Evolutionary conservation across 2,797 vertebrate genomes (phyloP).

Genomic region (Antennarius maculatus): DNA sequence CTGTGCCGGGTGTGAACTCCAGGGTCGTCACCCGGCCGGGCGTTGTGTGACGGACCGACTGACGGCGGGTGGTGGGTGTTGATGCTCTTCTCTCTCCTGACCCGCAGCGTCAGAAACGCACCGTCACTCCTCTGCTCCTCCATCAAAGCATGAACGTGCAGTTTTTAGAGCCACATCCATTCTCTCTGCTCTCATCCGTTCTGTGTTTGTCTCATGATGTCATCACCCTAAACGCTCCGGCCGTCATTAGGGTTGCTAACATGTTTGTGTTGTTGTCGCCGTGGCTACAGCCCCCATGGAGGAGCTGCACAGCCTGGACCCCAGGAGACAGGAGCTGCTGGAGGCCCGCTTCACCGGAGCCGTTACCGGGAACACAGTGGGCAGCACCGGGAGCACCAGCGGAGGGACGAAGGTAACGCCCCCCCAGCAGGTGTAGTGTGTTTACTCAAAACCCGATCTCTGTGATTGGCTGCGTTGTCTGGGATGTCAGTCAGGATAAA

Average conservation of each 20-base stretch:
- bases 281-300: conserved; percentile 90
- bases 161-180: conserved; percentile 44
- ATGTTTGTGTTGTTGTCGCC: conserved; percentile 1
- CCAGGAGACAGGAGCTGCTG: conserved; percentile 96
- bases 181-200: conserved; percentile 51
- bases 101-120: conserved; percentile 42
- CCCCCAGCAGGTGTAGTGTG: conserved; percentile 30
- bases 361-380: conserved; percentile 94
- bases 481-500: background rate
- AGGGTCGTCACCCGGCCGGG: no score
- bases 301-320: conserved; percentile 99
- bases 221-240: background rate
- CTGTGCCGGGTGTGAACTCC: no score
- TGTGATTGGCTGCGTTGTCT: background rate
- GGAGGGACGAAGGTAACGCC: conserved; percentile 93
- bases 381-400: conserved; percentile 97
- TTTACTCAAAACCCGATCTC: no score
- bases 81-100: conserved; percentile 28
- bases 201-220: background rate
- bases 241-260: background rate
- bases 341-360: conserved; percentile 98
- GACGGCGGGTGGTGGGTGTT: conserved; percentile 12
- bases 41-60: no score
- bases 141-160: conserved; percentile 19
- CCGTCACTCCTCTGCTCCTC: conserved; percentile 38